Percentiles rank a stretch among this genome's conserved stretches.
phyloP scores from a whole-genome alignment of 1,140 invertebrate genomes.

The Leptonema lineaticorne region DNA sequence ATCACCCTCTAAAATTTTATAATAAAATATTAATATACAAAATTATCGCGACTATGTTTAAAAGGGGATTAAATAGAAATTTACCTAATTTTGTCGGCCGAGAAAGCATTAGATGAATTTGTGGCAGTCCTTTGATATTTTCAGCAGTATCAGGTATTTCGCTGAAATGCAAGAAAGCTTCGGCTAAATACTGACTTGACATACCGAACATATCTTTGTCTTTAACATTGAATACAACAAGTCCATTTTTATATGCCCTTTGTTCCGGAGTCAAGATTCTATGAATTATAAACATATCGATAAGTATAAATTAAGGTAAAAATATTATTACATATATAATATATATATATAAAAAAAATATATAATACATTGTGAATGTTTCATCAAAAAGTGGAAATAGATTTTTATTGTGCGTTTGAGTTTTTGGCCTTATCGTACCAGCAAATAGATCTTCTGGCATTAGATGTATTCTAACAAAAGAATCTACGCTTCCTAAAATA shows the following conservation, averaged over 20 bases:
- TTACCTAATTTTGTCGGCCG: slow-evolving; percentile 75
- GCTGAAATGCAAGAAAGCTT: slow-evolving; percentile 81
- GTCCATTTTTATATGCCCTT: slow-evolving; percentile 66
- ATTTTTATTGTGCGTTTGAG: slow-evolving; percentile 89
- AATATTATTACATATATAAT: slow-evolving; percentile 16
- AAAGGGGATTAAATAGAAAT: slow-evolving; percentile 40
- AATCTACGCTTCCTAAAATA: slow-evolving; percentile 66
- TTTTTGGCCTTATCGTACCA: slow-evolving; percentile 72
- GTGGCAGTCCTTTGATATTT: slow-evolving; percentile 66
- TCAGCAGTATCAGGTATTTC: slow-evolving; percentile 65
- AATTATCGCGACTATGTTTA: slow-evolving; percentile 1
- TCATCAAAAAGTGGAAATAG: slow-evolving; percentile 94
- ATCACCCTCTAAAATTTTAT: slow-evolving; percentile 65
- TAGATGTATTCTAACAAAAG: slow-evolving; percentile 85
- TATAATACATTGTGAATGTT: slow-evolving; percentile 89
- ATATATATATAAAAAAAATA: slow-evolving; percentile 9
- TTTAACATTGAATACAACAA: slow-evolving; percentile 88
- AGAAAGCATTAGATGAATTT: slow-evolving; percentile 78
- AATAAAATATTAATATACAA: slow-evolving; percentile 5
- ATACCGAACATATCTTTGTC: slow-evolving; percentile 91
- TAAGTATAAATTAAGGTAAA: background rate
- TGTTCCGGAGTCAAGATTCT: slow-evolving; percentile 68
- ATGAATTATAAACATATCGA: slow-evolving; percentile 23
- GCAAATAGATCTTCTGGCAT: slow-evolving; percentile 84
- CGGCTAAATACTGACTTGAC: slow-evolving; percentile 90